Conservation (phyloP, 2,888 invertebrate species). For the Andrena minutula region DNA sequence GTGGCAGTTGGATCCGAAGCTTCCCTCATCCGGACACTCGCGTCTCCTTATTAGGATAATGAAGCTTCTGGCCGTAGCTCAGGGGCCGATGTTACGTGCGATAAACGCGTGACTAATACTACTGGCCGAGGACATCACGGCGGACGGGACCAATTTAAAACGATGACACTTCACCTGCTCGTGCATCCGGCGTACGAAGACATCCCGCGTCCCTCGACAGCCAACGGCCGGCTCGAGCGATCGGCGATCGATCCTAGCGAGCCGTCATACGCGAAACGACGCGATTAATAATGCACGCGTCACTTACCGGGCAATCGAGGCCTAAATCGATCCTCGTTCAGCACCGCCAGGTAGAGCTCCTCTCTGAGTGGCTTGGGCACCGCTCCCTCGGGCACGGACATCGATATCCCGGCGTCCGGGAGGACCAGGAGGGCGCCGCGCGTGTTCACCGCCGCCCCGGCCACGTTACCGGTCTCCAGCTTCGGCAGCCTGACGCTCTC, state of each 20-base stretch:
- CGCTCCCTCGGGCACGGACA: conserved; percentile 95
- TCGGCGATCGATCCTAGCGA: background rate
- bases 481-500: conserved; percentile 90
- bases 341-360: conserved; percentile 95
- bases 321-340: conserved; percentile 96
- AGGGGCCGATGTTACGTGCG: background rate
- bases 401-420: conserved; percentile 93
- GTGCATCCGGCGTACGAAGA: too few relatives aligned
- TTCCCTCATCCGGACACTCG: background rate
- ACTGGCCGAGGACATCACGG: too few relatives aligned
- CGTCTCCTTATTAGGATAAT: background rate
- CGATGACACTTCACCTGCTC: conserved; percentile 5
- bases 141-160: conserved; percentile 2
- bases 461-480: conserved; percentile 83
- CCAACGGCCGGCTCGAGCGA: too few relatives aligned
- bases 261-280: conserved; percentile 33
- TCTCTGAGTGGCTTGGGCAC: conserved; percentile 92
- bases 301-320: conserved; percentile 90
- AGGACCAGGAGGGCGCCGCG: conserved; percentile 85
- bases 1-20: too few relatives aligned
- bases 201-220: too few relatives aligned
- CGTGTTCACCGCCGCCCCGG: conserved; percentile 82
- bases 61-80: background rate
- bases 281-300: conserved; percentile 46
- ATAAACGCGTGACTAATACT: background rate